phyloP scores from a whole-genome alignment of 2,888 invertebrate genomes.

The Flexamia atlantica region DNA sequence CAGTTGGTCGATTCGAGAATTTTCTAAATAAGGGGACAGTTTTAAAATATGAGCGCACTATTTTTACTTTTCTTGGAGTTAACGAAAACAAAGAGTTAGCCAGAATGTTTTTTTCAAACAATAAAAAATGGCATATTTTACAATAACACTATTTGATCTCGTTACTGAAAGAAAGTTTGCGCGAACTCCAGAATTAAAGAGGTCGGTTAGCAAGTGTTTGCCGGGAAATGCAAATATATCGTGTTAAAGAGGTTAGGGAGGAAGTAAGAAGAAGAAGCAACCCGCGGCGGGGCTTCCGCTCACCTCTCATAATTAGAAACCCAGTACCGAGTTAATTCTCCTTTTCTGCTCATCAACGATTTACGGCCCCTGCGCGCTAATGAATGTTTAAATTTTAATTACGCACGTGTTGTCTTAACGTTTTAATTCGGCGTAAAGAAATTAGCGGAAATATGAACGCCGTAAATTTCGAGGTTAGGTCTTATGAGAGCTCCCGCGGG shows the following conservation, averaged over 20 bases:
- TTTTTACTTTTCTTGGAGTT: too few relatives aligned
- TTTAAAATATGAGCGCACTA: too few relatives aligned
- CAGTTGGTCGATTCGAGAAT: too few relatives aligned
- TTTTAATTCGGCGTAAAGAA: slow-evolving; percentile 50
- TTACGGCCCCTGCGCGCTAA: slow-evolving; percentile 31
- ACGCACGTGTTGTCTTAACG: slow-evolving; percentile 47
- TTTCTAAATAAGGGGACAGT: too few relatives aligned
- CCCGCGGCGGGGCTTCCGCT: background rate
- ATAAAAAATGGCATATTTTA: too few relatives aligned
- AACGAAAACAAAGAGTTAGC: too few relatives aligned
- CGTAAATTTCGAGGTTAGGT: slow-evolving; percentile 13
- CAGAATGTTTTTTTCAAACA: too few relatives aligned
- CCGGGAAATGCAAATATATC: background rate
- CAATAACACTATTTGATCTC: too few relatives aligned
- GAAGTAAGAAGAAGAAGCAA: background rate
- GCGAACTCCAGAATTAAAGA: background rate
- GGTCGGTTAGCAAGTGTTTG: background rate
- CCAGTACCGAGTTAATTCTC: slow-evolving; percentile 9
- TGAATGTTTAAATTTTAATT: slow-evolving; percentile 52
- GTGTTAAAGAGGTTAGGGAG: background rate
- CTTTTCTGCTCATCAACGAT: slow-evolving; percentile 43
- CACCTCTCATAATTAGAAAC: slow-evolving; percentile 8
- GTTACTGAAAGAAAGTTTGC: too few relatives aligned
- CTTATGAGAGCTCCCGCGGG: slow-evolving; percentile 27
- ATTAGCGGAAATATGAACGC: slow-evolving; percentile 51